Conservation (phyloP, 2,113 vertebrate genomes). For the Semicossyphus pulcher region DNA sequence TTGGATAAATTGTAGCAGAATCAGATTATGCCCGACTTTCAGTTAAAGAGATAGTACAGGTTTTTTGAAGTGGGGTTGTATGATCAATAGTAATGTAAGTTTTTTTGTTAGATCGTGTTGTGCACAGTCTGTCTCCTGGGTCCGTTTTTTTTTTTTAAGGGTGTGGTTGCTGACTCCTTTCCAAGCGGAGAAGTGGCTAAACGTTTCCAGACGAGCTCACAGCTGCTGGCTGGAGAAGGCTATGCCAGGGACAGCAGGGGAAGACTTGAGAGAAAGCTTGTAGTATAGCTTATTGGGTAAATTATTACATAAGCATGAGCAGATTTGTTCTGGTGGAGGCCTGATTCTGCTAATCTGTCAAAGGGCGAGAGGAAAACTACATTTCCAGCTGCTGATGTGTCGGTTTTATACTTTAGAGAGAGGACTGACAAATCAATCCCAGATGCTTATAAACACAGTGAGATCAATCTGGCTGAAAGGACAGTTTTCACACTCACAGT, state of each 20-base stretch:
- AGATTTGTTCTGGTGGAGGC: not conserved
- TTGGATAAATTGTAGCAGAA: too few relatives aligned
- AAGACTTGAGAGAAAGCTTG: not conserved
- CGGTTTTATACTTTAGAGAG: not conserved
- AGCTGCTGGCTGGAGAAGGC: not conserved
- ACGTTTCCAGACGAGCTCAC: slow-evolving; percentile 43
- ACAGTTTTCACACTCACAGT: not conserved
- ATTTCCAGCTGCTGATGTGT: slow-evolving; percentile 21
- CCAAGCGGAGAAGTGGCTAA: slow-evolving; percentile 3
- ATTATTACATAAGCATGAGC: not conserved
- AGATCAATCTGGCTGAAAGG: not conserved
- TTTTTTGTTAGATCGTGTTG: too few relatives aligned
- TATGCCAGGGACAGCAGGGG: not conserved
- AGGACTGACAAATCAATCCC: not conserved
- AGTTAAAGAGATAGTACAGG: too few relatives aligned
- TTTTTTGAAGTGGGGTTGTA: too few relatives aligned
- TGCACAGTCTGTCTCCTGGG: not conserved
- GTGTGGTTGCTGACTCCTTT: slow-evolving; percentile 32
- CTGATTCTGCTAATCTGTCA: not conserved
- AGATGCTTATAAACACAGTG: slow-evolving; percentile 4
- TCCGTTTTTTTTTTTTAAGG: slow-evolving; percentile 12
- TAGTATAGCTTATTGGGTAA: not conserved
- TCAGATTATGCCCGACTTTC: too few relatives aligned
- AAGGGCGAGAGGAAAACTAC: not conserved
- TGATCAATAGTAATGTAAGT: too few relatives aligned